Base-by-base conservation (phyloP, 1,140 invertebrate genomes). In the Euwallacea similis region DNA sequence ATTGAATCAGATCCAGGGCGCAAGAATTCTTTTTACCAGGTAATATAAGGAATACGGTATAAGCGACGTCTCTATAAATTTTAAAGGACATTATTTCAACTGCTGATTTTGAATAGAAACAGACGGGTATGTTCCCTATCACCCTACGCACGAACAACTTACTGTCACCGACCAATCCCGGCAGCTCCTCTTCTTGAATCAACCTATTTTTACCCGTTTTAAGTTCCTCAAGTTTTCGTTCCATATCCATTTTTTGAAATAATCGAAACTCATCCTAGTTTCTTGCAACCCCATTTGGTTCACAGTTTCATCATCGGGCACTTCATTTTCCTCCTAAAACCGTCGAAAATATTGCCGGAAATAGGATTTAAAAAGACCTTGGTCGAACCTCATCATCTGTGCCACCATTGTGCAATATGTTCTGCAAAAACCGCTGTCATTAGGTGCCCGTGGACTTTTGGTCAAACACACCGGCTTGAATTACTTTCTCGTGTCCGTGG, bases 381-480 rank as follows among this genome's bases (percentile, higher is more conserved):
- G 4, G 21, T 33, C 21, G 21, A 33, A 75, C 91, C 83, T 98
- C 96, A 79, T 96, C 94, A 66, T 97, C 96, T 69, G 91, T 93
- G 65, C 96, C 95, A 76, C 96, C 93, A 82, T 97, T 94, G 82
- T 95, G 92, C 44, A 99, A 85, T 77, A 99, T 96, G 69, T 90
- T 93, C 78, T 98, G 95, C 55, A 99, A 84, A 81, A 99, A 98
- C 80, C 98, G 94, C 75, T 96, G 92, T 66, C 98, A 85, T 79
- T 99, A 97, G n/a, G 90, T 91, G 0, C 96, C 96, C 0, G 98
- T 99, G 0, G 97, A 98, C 80, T 98, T 98, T 77, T 99, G 96
- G 88, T 99, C 97, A 82, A 99, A 99, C 96, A 98, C 99, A 81
- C 98, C 98, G 70, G 97, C 97, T 81, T 99, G 98, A 80, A 99